Percentiles rank a stretch among this genome's conserved stretches.
Conservation (phyloP, 2,113 vertebrate species). For the Mormyrus iriodes region DNA sequence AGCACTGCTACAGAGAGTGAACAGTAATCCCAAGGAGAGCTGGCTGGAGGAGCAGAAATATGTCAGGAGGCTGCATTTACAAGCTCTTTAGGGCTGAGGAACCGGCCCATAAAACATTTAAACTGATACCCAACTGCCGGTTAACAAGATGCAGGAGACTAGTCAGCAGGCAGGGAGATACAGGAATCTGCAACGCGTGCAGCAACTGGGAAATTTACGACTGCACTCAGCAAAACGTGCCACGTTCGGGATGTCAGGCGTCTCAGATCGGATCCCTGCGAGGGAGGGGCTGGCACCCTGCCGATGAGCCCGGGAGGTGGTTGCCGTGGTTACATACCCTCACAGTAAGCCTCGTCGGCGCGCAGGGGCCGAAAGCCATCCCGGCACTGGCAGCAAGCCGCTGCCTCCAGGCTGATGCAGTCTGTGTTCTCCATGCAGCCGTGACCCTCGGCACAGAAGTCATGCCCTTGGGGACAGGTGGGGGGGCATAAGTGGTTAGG, state of each 20-base stretch:
- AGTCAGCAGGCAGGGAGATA: background rate
- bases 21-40: background rate
- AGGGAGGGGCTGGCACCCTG: background rate
- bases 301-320: background rate
- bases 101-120: background rate
- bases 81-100: constrained; percentile 18
- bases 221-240: background rate
- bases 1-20: background rate
- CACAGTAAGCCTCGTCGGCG: constrained; percentile 91
- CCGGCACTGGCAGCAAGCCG: constrained; percentile 80
- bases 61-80: constrained; percentile 22
- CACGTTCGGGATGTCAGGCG: background rate
- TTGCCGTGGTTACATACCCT: constrained; percentile 66
- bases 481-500: background rate
- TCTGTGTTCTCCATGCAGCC: constrained; percentile 85
- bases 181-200: background rate
- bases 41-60: constrained; percentile 5
- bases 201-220: background rate
- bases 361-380: constrained; percentile 87
- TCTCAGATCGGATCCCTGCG: background rate
- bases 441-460: constrained; percentile 87
- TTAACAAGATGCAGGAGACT: background rate
- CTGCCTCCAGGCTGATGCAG: constrained; percentile 85
- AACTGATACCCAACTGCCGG: background rate
- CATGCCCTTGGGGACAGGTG: constrained; percentile 67